Evolutionary conservation across 1,140 invertebrate genomes (phyloP).

Genomic region (Zaprionus kolodkinae): DNA sequence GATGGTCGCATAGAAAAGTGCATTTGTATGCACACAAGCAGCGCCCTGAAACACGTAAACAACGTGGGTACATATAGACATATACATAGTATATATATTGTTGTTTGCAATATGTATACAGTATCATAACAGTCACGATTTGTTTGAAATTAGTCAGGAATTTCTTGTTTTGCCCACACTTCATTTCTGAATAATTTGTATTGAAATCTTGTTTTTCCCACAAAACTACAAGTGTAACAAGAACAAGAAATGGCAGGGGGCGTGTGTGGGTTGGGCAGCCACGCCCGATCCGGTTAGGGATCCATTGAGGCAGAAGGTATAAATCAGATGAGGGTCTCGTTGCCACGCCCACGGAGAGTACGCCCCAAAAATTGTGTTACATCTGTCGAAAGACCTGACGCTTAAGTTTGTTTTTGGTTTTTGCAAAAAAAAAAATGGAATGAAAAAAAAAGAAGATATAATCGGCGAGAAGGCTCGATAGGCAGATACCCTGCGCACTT

Average conservation of each 20-base stretch:
- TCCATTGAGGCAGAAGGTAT: conserved; percentile 21
- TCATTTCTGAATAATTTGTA: conserved; percentile 5
- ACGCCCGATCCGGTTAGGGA: background rate
- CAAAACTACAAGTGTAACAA: background rate
- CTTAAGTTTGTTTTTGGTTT: conserved; percentile 9
- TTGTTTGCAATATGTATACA: background rate
- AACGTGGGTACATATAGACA: background rate
- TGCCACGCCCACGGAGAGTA: background rate
- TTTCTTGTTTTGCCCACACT: background rate
- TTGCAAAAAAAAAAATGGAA: background rate
- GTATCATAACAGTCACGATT: background rate
- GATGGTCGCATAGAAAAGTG: background rate
- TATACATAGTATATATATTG: background rate
- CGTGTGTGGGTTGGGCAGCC: background rate
- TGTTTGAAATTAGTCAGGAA: background rate
- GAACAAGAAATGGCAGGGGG: too few species aligned
- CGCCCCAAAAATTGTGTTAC: conserved; percentile 15
- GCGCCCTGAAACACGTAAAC: background rate
- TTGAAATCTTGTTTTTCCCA: conserved; percentile 2
- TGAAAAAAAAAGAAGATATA: background rate
- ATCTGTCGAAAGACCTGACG: conserved; percentile 1
- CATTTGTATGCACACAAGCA: background rate
- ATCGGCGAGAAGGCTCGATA: background rate
- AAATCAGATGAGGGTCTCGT: conserved; percentile 11
- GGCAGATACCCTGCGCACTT: background rate